Percentiles rank a stretch among this genome's conserved stretches.
Conservation (phyloP, 2,797 vertebrate species). For the Sylvia borin region DNA sequence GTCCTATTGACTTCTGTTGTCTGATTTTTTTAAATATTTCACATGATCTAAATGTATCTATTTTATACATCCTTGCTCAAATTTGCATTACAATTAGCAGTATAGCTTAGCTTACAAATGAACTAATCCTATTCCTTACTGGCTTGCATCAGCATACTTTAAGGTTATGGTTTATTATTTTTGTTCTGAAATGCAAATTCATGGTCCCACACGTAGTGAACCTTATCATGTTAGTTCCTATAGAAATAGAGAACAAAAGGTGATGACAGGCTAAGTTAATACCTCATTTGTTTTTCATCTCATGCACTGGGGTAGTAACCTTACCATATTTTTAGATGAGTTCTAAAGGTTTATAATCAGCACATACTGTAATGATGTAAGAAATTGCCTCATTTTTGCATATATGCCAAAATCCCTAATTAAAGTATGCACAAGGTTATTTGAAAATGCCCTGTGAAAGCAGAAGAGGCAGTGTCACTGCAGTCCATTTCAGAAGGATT, state of each 20-base stretch:
- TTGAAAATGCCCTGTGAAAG: not conserved
- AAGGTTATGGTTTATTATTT: not conserved
- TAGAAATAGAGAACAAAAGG: not conserved
- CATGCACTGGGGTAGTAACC: not conserved
- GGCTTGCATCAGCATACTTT: not conserved
- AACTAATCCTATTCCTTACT: not conserved
- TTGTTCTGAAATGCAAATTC: slow-evolving; percentile 30
- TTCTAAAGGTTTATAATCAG: slow-evolving; percentile 1
- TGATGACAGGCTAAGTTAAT: not conserved
- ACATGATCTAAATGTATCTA: not conserved
- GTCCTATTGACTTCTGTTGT: not conserved
- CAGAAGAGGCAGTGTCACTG: not conserved
- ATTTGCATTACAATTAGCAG: not conserved
- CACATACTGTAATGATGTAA: not conserved
- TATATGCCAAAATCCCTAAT: not conserved
- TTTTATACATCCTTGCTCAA: not conserved
- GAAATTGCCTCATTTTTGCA: not conserved
- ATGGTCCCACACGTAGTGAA: not conserved
- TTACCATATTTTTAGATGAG: not conserved
- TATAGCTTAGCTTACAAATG: not conserved
- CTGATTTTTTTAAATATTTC: not conserved
- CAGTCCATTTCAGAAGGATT: not conserved
- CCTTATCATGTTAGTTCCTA: not conserved
- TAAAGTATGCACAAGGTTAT: not conserved
- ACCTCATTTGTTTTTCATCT: not conserved